Evolutionary conservation across 2,797 vertebrate genomes (phyloP).

Genomic region (Muraenolepis orangiensis): DNA sequence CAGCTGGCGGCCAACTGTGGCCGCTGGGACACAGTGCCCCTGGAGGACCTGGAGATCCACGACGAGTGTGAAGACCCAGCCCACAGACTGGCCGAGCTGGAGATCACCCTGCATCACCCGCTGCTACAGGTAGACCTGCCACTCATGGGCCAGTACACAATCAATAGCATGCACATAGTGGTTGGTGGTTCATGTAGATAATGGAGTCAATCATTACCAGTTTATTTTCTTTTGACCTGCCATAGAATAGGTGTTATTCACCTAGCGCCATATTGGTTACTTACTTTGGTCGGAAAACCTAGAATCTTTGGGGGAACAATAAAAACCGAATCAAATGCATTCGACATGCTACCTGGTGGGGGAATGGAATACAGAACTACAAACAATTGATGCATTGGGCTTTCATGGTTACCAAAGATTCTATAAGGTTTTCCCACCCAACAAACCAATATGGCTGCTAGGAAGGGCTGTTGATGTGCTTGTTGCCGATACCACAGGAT

Average conservation of each 20-base stretch:
- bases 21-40: constrained; percentile 91
- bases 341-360: too few relatives aligned
- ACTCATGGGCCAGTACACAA: not conserved
- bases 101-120: constrained; percentile 87
- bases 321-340: too few relatives aligned
- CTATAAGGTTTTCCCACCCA: not conserved
- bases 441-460: not conserved
- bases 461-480: not conserved
- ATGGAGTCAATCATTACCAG: too few relatives aligned
- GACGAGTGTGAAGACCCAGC: constrained; percentile 85
- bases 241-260: too few relatives aligned
- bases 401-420: not conserved
- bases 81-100: constrained; percentile 86
- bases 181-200: too few relatives aligned
- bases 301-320: too few relatives aligned
- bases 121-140: constrained; percentile 83
- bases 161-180: not conserved
- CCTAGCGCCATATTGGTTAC: too few relatives aligned
- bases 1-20: constrained; percentile 86
- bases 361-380: too few relatives aligned
- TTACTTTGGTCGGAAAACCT: too few relatives aligned
- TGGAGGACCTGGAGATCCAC: constrained; percentile 88
- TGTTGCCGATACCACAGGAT: not conserved
- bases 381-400: not conserved
- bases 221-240: too few relatives aligned